A percentile compares a stretch with the other conserved stretches of the same genome.
Conservation (phyloP, 2,888 invertebrate species). For the Orthosia incerta region DNA sequence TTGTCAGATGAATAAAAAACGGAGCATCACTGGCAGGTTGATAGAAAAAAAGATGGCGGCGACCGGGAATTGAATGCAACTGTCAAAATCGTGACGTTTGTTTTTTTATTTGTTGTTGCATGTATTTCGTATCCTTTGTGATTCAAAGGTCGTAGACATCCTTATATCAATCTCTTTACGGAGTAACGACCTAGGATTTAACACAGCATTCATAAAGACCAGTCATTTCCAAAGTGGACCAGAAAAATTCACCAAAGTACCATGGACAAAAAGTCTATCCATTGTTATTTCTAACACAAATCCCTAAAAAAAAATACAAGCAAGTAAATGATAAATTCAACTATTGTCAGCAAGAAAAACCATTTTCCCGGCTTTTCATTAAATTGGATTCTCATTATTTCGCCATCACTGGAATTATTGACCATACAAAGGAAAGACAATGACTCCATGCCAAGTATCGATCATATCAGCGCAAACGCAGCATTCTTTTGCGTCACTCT, state of each 20-base stretch:
- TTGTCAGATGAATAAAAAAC: constrained; percentile 47
- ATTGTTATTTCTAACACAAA: too few species aligned
- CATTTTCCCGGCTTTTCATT: background rate
- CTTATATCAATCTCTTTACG: constrained; percentile 5
- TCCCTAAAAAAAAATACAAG: too few species aligned
- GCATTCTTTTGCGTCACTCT: constrained; percentile 53
- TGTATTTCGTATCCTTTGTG: constrained; percentile 18
- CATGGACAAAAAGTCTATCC: too few species aligned
- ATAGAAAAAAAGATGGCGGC: constrained; percentile 47
- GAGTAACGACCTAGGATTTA: background rate
- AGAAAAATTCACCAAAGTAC: too few species aligned
- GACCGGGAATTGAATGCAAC: constrained; percentile 42
- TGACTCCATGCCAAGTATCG: constrained; percentile 12
- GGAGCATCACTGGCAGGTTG: constrained; percentile 30
- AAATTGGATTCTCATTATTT: background rate
- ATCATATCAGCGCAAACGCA: constrained; percentile 34
- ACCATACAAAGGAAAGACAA: constrained; percentile 15
- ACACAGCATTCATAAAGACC: background rate
- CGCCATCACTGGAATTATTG: background rate
- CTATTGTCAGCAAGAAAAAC: background rate
- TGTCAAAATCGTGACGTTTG: constrained; percentile 51
- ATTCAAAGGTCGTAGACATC: constrained; percentile 27
- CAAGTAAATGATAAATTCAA: background rate
- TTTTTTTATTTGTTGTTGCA: background rate
- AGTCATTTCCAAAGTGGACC: too few species aligned